phyloP scores from a whole-genome alignment of 2,113 vertebrate genomes.

The Eudyptes chrysolophus region DNA sequence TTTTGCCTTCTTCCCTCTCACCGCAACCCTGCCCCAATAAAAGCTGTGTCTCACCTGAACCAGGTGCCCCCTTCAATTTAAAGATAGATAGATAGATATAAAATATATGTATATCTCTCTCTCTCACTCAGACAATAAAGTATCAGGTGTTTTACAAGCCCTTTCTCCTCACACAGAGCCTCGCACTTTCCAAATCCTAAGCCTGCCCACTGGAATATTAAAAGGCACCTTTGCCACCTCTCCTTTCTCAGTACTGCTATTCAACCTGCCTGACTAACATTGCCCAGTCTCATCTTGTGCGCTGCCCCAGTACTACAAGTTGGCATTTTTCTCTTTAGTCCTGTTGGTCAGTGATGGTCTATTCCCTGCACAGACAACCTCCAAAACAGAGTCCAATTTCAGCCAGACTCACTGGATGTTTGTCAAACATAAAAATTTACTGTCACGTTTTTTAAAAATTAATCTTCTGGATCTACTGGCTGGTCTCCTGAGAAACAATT shows the following conservation, averaged over 20 bases:
- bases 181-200: neutral
- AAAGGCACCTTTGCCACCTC: neutral
- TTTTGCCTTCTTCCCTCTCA: neutral
- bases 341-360: neutral
- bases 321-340: neutral
- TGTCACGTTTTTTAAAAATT: neutral
- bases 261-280: neutral
- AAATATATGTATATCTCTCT: too few species aligned
- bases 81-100: neutral
- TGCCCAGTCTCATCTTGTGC: neutral
- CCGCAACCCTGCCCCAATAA: neutral
- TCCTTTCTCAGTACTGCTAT: neutral
- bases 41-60: neutral
- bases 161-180: neutral
- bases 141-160: neutral
- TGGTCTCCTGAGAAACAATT: neutral
- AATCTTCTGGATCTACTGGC: neutral
- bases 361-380: neutral
- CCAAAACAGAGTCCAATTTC: neutral
- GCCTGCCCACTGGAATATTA: fast-evolving
- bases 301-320: neutral
- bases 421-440: neutral
- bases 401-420: neutral
- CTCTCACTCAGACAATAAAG: neutral
- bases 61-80: neutral